Evolutionary conservation across 2,113 vertebrate genomes (phyloP), one percentile per base, ranked within the genome.

Genomic region (Podilymbus podiceps): DNA sequence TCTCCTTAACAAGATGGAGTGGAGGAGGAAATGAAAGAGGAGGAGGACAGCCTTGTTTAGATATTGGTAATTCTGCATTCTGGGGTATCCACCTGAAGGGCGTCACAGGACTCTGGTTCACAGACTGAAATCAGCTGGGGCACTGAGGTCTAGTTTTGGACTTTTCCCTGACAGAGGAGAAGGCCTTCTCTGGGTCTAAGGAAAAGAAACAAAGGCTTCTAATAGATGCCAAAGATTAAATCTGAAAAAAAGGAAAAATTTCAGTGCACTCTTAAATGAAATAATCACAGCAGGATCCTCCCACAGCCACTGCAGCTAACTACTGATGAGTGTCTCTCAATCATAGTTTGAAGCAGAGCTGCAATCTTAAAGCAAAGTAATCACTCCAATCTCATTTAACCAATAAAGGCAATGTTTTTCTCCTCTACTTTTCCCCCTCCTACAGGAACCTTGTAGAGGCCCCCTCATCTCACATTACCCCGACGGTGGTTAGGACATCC

Each of bases 361-460:
- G 87, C 64, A 76, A 85, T 93, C 92, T 93, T 85, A 68, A 76
- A 90, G 67, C 78, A 92, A 38, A 91, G 78, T 47, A 92, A 96
- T 85, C 86, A 90, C 42, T 76, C 66, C 84, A 87, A 53, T 69
- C 89, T 93, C 92, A 90, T 97, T 95, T 89, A 95, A 93, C 80
- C 89, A 94, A 95, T 87, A 95, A 90, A 96, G 33, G 59, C 24
- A 72, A 76, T 82, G 67, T 62, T 94, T 85, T 96, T 68, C 89
- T 78, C 79, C 86, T 67, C 84, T 73, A 4, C 52, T 78, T 87
- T 58, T 15, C 52, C 25, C 18, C 53, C 62, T 69, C n/a, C 80
- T 53, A 19, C 33, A 16, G 80, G 53, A 46, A 62, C 42, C 53
- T 3, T 53, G 47, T 8, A 91, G 89, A 72, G 76, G 9, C 1